phyloP scores from a whole-genome alignment of 2,888 invertebrate genomes.

The Artemia sinica region DNA sequence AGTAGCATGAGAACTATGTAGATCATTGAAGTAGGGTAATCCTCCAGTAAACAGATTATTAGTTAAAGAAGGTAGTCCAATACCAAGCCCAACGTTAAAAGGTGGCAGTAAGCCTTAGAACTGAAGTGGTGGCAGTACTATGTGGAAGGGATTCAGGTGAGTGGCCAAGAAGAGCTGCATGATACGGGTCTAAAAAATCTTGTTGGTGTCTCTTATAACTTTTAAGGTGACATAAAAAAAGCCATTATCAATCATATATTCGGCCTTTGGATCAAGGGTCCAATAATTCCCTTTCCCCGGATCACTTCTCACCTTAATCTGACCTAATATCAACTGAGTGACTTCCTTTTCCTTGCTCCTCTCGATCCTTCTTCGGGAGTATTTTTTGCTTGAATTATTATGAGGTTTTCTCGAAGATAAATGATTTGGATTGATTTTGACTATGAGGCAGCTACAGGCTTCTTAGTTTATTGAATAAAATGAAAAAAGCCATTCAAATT shows the following conservation, averaged over 20 bases:
- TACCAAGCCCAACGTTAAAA: constrained; percentile 30
- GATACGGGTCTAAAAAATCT: constrained; percentile 34
- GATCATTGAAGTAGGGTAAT: constrained; percentile 26
- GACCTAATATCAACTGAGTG: too few relatives aligned
- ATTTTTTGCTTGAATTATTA: too few relatives aligned
- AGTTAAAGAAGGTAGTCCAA: constrained; percentile 32
- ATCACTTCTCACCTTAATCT: too few relatives aligned
- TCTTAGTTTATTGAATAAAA: too few relatives aligned
- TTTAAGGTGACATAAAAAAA: constrained; percentile 80
- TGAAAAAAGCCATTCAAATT: too few relatives aligned
- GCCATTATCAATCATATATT: constrained; percentile 99
- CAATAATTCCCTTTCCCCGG: constrained; percentile 88
- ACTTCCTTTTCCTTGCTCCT: too few relatives aligned
- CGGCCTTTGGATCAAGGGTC: constrained; percentile 89
- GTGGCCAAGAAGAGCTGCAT: constrained; percentile 19
- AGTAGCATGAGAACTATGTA: constrained; percentile 34
- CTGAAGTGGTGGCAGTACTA: constrained; percentile 37
- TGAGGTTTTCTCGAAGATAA: too few relatives aligned
- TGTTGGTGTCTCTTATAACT: constrained; percentile 69
- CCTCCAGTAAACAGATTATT: constrained; percentile 28
- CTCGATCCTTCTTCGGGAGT: too few relatives aligned
- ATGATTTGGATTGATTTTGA: too few relatives aligned
- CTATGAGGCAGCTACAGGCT: too few relatives aligned
- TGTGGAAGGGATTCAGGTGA: constrained; percentile 36
- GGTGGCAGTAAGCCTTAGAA: constrained; percentile 29